phyloP scores from a whole-genome alignment of 2,888 invertebrate genomes.

The Hemistola chrysoprasaria region DNA sequence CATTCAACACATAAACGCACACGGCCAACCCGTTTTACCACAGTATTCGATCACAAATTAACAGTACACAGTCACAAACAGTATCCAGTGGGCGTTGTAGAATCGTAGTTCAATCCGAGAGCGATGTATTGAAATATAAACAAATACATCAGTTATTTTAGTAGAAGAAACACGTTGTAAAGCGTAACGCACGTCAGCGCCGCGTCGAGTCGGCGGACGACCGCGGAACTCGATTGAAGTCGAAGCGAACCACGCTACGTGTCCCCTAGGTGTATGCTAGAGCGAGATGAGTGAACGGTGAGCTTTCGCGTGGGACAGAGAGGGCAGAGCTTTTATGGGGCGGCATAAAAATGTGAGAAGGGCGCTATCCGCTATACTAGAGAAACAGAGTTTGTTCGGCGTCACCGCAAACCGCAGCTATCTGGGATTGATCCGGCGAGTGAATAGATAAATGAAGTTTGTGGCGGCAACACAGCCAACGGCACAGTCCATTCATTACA shows the following conservation, averaged over 20 bases:
- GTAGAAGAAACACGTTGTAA: conserved; percentile 57
- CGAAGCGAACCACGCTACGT: conserved; percentile 63
- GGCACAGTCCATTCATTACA: conserved; percentile 63
- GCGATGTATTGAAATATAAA: conserved; percentile 64
- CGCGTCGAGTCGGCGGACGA: conserved; percentile 75
- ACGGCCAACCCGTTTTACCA: conserved; percentile 67
- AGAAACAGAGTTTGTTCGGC: conserved; percentile 34
- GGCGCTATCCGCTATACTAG: conserved; percentile 52
- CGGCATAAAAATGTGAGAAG: conserved; percentile 68
- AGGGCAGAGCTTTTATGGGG: conserved; percentile 47
- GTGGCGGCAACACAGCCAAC: conserved; percentile 49
- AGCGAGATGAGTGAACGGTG: conserved; percentile 41
- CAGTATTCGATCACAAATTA: conserved; percentile 57
- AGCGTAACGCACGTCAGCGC: conserved; percentile 77
- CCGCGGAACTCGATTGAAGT: conserved; percentile 63
- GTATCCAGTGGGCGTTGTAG: conserved; percentile 42
- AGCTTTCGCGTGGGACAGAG: conserved; percentile 36
- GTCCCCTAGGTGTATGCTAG: conserved; percentile 57
- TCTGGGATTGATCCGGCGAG: conserved; percentile 61
- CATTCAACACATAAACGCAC: conserved; percentile 75
- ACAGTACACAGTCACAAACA: conserved; percentile 53
- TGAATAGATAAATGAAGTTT: conserved; percentile 62
- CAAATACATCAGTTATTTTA: conserved; percentile 74
- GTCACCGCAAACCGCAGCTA: conserved; percentile 44
- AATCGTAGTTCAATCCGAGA: conserved; percentile 62